A percentile compares a stretch with the other conserved stretches of the same genome.
phyloP scores from a whole-genome alignment of 1,140 invertebrate species.

The Venturia canescens region DNA sequence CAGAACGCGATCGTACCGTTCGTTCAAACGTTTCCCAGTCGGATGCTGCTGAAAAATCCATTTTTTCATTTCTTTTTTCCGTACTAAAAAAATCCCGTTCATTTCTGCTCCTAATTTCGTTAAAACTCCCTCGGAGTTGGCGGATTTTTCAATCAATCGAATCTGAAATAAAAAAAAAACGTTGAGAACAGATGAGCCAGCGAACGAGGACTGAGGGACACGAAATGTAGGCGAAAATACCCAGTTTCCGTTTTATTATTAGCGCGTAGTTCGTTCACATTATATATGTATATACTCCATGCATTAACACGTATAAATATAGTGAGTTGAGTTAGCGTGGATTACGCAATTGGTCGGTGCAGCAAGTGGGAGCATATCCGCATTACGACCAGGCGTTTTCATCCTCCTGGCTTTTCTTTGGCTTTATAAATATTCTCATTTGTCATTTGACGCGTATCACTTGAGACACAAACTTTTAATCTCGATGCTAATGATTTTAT shows the following conservation, averaged over 20 bases:
- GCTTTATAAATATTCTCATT: slow-evolving; percentile 23
- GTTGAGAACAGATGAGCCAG: background rate
- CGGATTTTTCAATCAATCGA: background rate
- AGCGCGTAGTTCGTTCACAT: slow-evolving; percentile 10
- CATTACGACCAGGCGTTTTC: slow-evolving; percentile 34
- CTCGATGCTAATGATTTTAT: too few species aligned
- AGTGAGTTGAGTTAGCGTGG: slow-evolving; percentile 7
- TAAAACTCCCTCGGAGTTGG: too few species aligned
- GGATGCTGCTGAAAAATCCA: background rate
- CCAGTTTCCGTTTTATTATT: slow-evolving; percentile 42
- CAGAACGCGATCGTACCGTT: background rate
- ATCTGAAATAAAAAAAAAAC: background rate
- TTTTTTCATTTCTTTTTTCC: background rate
- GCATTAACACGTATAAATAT: background rate
- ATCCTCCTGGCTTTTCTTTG: background rate
- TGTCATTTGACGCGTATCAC: too few species aligned
- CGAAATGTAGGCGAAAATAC: slow-evolving; percentile 9
- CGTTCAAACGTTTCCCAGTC: background rate
- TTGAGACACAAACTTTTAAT: too few species aligned
- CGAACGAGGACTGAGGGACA: background rate
- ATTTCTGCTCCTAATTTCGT: background rate
- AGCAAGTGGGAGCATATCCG: slow-evolving; percentile 32
- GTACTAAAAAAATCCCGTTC: background rate
- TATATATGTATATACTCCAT: background rate
- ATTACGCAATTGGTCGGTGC: slow-evolving; percentile 33